Conservation (phyloP, 2,888 invertebrate species). For the Drosophila subquinaria region DNA sequence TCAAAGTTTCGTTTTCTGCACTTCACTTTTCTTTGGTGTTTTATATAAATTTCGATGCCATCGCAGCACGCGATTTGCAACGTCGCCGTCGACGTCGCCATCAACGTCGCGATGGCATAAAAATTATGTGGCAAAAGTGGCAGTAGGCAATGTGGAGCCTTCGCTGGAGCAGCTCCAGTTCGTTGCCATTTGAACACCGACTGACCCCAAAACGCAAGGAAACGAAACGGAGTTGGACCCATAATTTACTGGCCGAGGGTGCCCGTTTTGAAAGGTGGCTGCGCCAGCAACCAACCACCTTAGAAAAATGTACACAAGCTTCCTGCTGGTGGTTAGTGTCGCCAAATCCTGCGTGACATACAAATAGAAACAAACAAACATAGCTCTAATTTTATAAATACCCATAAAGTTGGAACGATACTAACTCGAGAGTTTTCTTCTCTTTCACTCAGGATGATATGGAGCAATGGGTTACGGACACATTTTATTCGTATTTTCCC, state of each 20-base stretch:
- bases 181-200: conserved; percentile 46
- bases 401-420: conserved; percentile 15
- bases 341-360: conserved; percentile 50
- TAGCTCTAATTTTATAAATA: conserved; percentile 27
- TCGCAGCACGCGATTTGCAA: conserved; percentile 70
- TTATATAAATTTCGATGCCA: conserved; percentile 61
- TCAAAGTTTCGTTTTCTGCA: neutral
- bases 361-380: neutral
- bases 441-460: conserved; percentile 82
- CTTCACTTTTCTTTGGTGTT: conserved; percentile 26
- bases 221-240: conserved; percentile 32
- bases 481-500: conserved; percentile 85
- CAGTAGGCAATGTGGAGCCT: conserved; percentile 69
- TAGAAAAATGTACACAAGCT: conserved; percentile 79
- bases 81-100: conserved; percentile 49
- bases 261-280: conserved; percentile 1
- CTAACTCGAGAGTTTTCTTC: conserved; percentile 16
- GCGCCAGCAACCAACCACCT: conserved; percentile 27
- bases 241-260: conserved; percentile 57
- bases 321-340: conserved; percentile 83
- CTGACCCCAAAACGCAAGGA: conserved; percentile 70
- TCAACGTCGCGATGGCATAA: conserved; percentile 55
- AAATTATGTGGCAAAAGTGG: conserved; percentile 75
- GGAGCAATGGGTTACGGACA: conserved; percentile 86
- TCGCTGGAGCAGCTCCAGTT: conserved; percentile 60